Conservation (phyloP, 2,888 invertebrate species). For the Coenonympha glycerion region DNA sequence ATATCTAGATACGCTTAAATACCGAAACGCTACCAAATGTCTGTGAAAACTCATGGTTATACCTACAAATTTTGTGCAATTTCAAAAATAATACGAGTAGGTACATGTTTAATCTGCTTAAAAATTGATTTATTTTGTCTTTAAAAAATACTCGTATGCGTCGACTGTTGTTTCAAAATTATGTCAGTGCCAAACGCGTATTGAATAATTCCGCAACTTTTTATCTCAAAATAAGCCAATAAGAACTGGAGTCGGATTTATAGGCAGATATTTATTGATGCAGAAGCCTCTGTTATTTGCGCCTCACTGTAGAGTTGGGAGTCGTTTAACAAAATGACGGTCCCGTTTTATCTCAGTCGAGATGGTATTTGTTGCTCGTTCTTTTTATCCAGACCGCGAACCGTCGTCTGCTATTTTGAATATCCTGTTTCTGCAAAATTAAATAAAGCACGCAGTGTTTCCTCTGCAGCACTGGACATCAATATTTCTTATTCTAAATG, state of each 20-base stretch:
- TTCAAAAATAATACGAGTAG: too few species aligned
- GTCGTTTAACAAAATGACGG: conserved; percentile 72
- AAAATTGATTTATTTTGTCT: too few species aligned
- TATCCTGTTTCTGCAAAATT: conserved; percentile 59
- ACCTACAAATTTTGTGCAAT: too few species aligned
- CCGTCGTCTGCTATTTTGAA: conserved; percentile 61
- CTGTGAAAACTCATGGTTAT: too few species aligned
- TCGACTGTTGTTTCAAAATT: neutral
- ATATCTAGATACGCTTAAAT: too few species aligned
- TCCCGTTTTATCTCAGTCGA: conserved; percentile 71
- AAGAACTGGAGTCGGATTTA: neutral
- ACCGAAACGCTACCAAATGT: too few species aligned
- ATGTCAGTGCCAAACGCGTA: neutral
- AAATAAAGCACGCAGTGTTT: conserved; percentile 37
- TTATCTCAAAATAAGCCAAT: neutral
- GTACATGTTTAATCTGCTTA: too few species aligned
- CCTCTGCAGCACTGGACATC: conserved; percentile 9
- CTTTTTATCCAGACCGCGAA: conserved; percentile 64
- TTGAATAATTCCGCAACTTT: neutral
- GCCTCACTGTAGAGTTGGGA: conserved; percentile 46
- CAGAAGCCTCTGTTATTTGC: conserved; percentile 48
- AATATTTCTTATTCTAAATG: conserved; percentile 5
- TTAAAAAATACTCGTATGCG: neutral
- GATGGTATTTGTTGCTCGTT: conserved; percentile 65
- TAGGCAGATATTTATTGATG: conserved; percentile 1